Evolutionary conservation across 2,888 invertebrate genomes (phyloP), one percentile per base, ranked within the genome.

Genomic region (Pediacus dermestoides): DNA sequence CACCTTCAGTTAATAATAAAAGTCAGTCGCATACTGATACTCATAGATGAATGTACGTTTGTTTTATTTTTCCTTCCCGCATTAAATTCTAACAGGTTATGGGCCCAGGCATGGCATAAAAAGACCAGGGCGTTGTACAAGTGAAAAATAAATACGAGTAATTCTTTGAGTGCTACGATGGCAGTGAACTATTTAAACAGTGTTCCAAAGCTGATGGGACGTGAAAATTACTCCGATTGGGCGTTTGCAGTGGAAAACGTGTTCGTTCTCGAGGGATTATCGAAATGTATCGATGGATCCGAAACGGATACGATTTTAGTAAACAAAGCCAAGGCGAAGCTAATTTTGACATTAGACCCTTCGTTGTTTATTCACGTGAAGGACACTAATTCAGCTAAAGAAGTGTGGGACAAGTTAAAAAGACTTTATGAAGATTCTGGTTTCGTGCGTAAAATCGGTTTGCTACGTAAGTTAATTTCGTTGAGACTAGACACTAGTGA

Each of bases 381-480:
- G 32, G 44, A 50, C 4, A 39, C 46, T 4, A 35, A 11, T 23
- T 41, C 44, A 8, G 28, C 41, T 2, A 28, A 47, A 28, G 32
- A 50, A 30, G 42, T 45, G 15, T 81, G 81, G 81, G 42, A 25
- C 53, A 41, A 39, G 21, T 35, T 60, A 12, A 52, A 54, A 41
- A 34, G 18, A 1, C 21, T 61, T 25, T 61, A 44, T 38, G 56
- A 53, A 34, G 57, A 61, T 39, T 42, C 26, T 12, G 59, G 59
- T 25, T 60, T 55, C 32, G 39, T 55, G 9, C 33, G 60, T 35
- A 53, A 48, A 39, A 58, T 60, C 18, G 38, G 48, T 27, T 46
- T 55, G 18, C 27, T 48, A 12, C 30, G 41, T 6, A 34, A 42
- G 2, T 30, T 60, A 8, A 58, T 60, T 21, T 56, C 54, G 4